Evolutionary conservation across 2,797 vertebrate genomes (phyloP).

Genomic region (Eulemur mongoz): DNA sequence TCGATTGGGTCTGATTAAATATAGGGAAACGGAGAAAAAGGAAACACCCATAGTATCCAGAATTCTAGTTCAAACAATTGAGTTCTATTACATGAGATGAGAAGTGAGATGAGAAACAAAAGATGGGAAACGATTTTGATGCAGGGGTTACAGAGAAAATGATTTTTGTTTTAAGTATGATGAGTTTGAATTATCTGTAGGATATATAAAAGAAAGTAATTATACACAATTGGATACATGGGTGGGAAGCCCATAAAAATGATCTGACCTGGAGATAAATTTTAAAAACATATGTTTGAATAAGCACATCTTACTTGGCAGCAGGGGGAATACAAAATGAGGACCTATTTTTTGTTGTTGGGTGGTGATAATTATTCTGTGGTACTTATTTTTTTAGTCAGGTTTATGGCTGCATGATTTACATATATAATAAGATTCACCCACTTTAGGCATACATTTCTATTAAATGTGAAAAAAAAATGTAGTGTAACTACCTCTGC

Average conservation of each 20-base stretch:
- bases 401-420: not conserved
- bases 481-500: not conserved
- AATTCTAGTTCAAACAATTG: not conserved
- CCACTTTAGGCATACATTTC: not conserved
- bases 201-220: not conserved
- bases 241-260: not conserved
- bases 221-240: not conserved
- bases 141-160: not conserved
- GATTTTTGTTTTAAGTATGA: not conserved
- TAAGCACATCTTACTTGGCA: not conserved
- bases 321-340: not conserved
- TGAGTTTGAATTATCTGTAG: not conserved
- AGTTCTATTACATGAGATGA: not conserved
- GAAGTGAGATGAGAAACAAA: slow-evolving; percentile 4
- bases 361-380: not conserved
- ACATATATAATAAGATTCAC: not conserved
- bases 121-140: not conserved
- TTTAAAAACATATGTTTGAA: not conserved
- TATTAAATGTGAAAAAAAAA: not conserved
- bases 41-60: not conserved
- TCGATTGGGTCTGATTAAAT: not conserved
- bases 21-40: not conserved
- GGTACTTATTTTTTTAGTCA: not conserved
- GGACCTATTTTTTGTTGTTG: not conserved
- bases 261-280: not conserved